Percentiles rank a stretch among this genome's conserved stretches.
Conservation (phyloP, 2,888 invertebrate species). For the Cremastinae sp. region DNA sequence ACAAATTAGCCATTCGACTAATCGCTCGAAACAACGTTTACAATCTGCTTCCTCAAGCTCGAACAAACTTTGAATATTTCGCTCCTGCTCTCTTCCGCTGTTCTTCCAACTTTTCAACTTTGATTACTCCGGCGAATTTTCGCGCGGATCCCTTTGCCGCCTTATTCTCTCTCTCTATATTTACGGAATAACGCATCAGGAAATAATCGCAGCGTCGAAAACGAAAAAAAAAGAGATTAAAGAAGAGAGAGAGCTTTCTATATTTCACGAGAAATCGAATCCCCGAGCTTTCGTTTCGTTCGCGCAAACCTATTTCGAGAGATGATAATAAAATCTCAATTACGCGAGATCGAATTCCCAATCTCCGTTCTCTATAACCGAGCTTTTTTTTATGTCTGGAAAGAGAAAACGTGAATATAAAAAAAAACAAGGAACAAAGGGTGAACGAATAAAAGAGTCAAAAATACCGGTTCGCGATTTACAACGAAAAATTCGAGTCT, state of each 20-base stretch:
- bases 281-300: slow-evolving; percentile 30
- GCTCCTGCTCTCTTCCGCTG: too few relatives aligned
- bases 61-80: too few relatives aligned
- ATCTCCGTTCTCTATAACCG: background rate
- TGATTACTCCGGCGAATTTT: too few relatives aligned
- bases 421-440: background rate
- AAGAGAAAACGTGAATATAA: too few relatives aligned
- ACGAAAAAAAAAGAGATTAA: background rate
- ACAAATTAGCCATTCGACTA: too few relatives aligned
- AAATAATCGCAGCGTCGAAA: too few relatives aligned
- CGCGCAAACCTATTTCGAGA: background rate
- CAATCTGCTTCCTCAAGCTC: too few relatives aligned
- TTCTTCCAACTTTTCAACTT: too few relatives aligned
- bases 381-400: background rate
- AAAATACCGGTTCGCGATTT: slow-evolving; percentile 1
- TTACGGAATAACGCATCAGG: too few relatives aligned
- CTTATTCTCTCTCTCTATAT: too few relatives aligned
- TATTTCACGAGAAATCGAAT: slow-evolving; percentile 38
- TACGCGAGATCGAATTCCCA: slow-evolving; percentile 5
- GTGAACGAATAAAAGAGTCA: background rate
- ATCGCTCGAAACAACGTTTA: too few relatives aligned
- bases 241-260: slow-evolving; percentile 29
- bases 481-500: slow-evolving; percentile 20
- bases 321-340: slow-evolving; percentile 28
- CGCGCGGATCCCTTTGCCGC: too few relatives aligned